These are phyloP conservation scores for Hemicordylus capensis DNA, from an alignment of 2,113 vertebrate species.

Conservation along the genomic window DNA sequence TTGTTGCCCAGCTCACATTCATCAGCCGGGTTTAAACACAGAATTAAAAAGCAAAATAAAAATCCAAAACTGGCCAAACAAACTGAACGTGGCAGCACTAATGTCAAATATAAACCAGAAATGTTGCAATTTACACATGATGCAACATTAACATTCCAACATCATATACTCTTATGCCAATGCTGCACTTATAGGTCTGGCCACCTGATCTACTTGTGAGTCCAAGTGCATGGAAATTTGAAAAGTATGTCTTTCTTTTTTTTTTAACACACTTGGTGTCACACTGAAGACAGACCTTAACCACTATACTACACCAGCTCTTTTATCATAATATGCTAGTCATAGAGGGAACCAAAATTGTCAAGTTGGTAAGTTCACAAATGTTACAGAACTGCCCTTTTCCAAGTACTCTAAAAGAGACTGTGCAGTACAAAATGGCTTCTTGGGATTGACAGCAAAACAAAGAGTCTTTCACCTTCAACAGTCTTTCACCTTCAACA, in stretches of 20 bases:
- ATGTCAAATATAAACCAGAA: not conserved
- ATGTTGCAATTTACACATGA: not conserved
- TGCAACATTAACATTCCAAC: not conserved
- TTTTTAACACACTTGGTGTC: not conserved
- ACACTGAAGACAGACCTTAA: not conserved
- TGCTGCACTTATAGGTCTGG: too few relatives aligned
- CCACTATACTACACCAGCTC: not conserved
- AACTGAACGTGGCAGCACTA: not conserved
- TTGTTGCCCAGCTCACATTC: not conserved
- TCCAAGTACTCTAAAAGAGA: not conserved
- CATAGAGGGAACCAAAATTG: conserved; percentile 3
- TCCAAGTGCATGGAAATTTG: not conserved
- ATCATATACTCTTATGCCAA: not conserved
- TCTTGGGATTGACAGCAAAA: not conserved
- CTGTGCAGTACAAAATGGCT: not conserved
- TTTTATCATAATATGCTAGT: not conserved
- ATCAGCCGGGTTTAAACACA: not conserved
- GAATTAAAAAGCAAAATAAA: not conserved
- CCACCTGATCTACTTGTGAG: not conserved
- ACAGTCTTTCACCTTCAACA: not conserved
- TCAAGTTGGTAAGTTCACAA: not conserved
- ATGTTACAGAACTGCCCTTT: not conserved
- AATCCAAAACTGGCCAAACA: not conserved
- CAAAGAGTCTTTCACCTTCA: not conserved
- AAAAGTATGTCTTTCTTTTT: not conserved